Base-by-base conservation (phyloP, 2,113 vertebrate species). In the Scytalopus superciliaris region DNA sequence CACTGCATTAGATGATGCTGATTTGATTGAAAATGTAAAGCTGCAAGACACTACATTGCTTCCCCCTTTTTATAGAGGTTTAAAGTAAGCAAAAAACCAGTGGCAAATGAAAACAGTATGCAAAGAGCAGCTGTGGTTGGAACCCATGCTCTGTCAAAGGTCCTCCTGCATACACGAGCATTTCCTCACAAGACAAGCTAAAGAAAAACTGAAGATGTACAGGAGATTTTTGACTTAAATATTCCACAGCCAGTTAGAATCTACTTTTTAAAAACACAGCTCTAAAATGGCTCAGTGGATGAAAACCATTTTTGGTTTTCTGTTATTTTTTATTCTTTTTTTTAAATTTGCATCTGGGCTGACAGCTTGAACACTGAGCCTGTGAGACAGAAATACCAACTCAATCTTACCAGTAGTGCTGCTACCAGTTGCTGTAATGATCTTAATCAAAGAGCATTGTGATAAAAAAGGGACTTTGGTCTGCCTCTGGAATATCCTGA, bases 361-460 rank as follows among this genome's bases (percentile, higher is more conserved):
- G 90, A 96, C 96, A 97, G 96, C 90, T 96, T 95, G 93, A 89
- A 62, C 85, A 35, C 84, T 67, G 92, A 91, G 79, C 77, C 94
- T 50, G 7, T 66, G 91, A 96, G 90, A 93, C 80, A 95, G 93
- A 95, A 96, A 96, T 97, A 96, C 84, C 95, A 93, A 50, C 94
- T 94, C 96, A 42, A 42, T 92, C 49, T 15, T 60, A 96, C 52
- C 89, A 64, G 84, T 23, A 90, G 57, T 42, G 93, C 94, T 87
- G 97, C 94, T 94, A 91, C 94, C 87, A 93, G 95, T 97, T 66
- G 14, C 94, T 96, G 53, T 78, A 94, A 96, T 87, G 87, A 94
- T 95, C 92, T 93, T 96, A 94, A 96, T 97, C 96, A 97, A 92
- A 92, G 93, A 93, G 88, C 69, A 97, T 93, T 96, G 95, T 96